Percentiles rank a stretch among this genome's conserved stretches.
Evolutionary conservation across 2,888 invertebrate species (phyloP).

Genomic region (Pardosa pseudoannulata): DNA sequence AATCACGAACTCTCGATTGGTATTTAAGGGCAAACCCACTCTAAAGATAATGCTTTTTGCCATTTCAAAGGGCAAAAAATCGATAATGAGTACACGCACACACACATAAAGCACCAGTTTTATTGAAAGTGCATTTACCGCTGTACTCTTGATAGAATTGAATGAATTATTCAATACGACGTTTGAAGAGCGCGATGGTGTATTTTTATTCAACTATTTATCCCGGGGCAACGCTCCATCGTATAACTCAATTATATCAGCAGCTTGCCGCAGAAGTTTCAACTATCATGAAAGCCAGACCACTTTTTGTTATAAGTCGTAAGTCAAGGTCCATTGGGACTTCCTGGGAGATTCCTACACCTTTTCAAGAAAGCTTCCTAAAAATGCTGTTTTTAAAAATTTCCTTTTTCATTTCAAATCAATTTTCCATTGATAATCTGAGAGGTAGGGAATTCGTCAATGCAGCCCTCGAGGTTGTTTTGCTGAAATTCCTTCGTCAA

Average conservation of each 20-base stretch:
- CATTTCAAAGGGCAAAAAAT: not conserved
- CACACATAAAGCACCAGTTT: constrained; percentile 25
- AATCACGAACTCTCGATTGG: too few relatives aligned
- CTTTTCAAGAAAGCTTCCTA: too few relatives aligned
- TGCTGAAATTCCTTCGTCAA: too few relatives aligned
- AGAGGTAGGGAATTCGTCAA: too few relatives aligned
- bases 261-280: constrained; percentile 10
- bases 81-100: constrained; percentile 6
- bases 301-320: not conserved
- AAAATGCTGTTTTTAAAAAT: not conserved
- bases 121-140: constrained; percentile 60
- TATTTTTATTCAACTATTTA: constrained; percentile 35
- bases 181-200: constrained; percentile 39
- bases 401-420: too few relatives aligned
- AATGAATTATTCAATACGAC: constrained; percentile 61
- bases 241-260: constrained; percentile 57
- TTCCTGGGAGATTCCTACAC: not conserved
- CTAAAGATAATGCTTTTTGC: not conserved
- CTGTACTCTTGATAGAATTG: not conserved
- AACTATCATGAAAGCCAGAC: not conserved
- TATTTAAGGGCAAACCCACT: not conserved
- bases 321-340: constrained; percentile 21
- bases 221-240: constrained; percentile 24
- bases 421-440: too few relatives aligned
- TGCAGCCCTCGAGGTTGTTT: too few relatives aligned